Base-by-base conservation (phyloP, 1,140 invertebrate species). In the Eriocheir sinensis region DNA sequence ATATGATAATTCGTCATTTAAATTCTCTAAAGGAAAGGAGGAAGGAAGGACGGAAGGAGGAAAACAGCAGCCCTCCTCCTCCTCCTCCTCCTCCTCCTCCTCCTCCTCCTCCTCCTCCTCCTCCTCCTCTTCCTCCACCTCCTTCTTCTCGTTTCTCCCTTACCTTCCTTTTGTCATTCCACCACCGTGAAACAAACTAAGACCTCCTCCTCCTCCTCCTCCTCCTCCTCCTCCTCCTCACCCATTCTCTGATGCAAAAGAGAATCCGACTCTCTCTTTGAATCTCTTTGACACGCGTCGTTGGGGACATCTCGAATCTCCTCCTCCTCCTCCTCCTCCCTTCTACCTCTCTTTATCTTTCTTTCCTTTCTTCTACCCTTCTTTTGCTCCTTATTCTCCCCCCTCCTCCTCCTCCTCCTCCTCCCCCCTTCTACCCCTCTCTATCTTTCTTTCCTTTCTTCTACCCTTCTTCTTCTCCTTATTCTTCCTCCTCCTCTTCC, bases 281-380 rank as follows among this genome's bases (percentile, higher is more conserved):
- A n/a, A n/a, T n/a, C n/a, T n/a, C n/a, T n/a, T 60, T 91, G 89
- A 91, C 89, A 91, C 89, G 89, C 89, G 89, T 91, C 89, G 89
- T 91, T 91, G 89, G 79, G 89, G 89, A 91, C 60, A 91, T 91
- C n/a, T n/a, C n/a, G n/a, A n/a, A n/a, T n/a, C n/a, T n/a, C n/a
- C n/a, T n/a, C n/a, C n/a, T n/a, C n/a, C n/a, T n/a, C n/a, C n/a
- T n/a, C n/a, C n/a, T n/a, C n/a, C n/a, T n/a, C n/a, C n/a, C n/a
- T n/a, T n/a, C n/a, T n/a, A n/a, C 12, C 53, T 72, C 53, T 72
- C 53, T 72, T 27, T 72, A 12, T 72, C 53, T 72, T 27, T 72
- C 53, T 72, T 27, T 72, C 53, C 27, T 27, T 72, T 27, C 27
- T 27, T 72, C 53, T 72, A 12, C 27, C 53, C 27, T 27, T 72